Conservation (phyloP, 2,113 vertebrate species). For the Notothenia rossii region DNA sequence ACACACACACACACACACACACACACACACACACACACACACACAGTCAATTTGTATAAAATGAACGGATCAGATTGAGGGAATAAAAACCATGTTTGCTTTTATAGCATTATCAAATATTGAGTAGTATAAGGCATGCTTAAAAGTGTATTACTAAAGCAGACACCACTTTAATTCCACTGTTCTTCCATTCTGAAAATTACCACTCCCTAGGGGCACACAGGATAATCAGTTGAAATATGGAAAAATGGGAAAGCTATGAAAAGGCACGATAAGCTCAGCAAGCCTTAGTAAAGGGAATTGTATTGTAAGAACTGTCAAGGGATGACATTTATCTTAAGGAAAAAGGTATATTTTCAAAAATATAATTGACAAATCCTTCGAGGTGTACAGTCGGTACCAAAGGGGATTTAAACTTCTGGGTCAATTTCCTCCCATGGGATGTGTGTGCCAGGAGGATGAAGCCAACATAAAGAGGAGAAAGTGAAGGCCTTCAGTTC, state of each 20-base stretch:
- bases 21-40: background rate
- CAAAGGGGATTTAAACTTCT: conserved; percentile 1
- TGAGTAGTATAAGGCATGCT: conserved; percentile 24
- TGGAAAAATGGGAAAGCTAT: background rate
- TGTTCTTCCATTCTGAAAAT: conserved; percentile 7
- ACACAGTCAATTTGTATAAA: conserved; percentile 8
- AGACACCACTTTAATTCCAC: conserved; percentile 14
- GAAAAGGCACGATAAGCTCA: conserved; percentile 12
- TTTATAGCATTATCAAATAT: conserved; percentile 22
- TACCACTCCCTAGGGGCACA: background rate
- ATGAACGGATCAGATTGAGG: background rate
- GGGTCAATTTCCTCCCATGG: conserved; percentile 1
- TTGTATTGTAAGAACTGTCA: background rate
- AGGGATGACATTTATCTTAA: background rate
- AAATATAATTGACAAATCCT: background rate
- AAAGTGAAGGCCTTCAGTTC: conserved; percentile 8
- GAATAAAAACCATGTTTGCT: background rate
- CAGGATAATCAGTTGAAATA: conserved; percentile 36
- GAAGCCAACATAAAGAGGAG: background rate
- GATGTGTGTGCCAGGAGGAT: background rate
- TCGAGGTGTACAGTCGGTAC: background rate
- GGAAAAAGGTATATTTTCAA: background rate
- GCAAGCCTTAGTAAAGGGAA: background rate
- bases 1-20: too few species aligned
- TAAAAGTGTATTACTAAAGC: background rate